Evolutionary conservation across 2,797 vertebrate species (phyloP).

Genomic region (Eremophila alpestris): DNA sequence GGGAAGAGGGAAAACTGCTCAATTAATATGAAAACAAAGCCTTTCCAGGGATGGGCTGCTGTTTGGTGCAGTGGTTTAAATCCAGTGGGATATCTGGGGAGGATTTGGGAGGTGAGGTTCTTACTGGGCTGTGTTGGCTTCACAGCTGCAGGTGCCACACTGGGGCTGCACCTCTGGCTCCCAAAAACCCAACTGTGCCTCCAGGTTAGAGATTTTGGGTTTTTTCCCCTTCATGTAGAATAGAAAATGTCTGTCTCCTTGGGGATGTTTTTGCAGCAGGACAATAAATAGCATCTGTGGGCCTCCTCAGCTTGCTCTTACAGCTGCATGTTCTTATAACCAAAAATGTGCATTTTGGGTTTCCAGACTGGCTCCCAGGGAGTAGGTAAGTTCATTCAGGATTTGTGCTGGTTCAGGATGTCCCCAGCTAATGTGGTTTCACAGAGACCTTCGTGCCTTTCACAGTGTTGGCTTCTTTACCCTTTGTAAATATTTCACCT

Average conservation of each 20-base stretch:
- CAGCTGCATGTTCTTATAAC: not conserved
- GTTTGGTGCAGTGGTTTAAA: not conserved
- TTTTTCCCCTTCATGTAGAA: not conserved
- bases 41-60: not conserved
- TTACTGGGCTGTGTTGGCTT: not conserved
- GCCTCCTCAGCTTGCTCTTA: not conserved
- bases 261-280: not conserved
- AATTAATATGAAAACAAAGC: not conserved
- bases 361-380: not conserved
- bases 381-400: not conserved
- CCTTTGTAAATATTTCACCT: conserved; percentile 13
- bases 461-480: not conserved
- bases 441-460: not conserved
- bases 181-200: not conserved
- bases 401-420: not conserved
- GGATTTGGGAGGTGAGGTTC: not conserved
- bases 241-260: not conserved
- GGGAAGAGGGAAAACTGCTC: not conserved
- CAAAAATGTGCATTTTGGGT: not conserved
- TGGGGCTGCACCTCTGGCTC: not conserved
- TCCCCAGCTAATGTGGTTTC: not conserved
- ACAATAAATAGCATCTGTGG: not conserved
- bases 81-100: not conserved
- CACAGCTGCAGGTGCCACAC: not conserved
- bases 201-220: not conserved